A percentile compares a stretch with the other conserved stretches of the same genome.
Conservation (phyloP, 2,888 invertebrate genomes). For the Pyrochroa serraticornis region DNA sequence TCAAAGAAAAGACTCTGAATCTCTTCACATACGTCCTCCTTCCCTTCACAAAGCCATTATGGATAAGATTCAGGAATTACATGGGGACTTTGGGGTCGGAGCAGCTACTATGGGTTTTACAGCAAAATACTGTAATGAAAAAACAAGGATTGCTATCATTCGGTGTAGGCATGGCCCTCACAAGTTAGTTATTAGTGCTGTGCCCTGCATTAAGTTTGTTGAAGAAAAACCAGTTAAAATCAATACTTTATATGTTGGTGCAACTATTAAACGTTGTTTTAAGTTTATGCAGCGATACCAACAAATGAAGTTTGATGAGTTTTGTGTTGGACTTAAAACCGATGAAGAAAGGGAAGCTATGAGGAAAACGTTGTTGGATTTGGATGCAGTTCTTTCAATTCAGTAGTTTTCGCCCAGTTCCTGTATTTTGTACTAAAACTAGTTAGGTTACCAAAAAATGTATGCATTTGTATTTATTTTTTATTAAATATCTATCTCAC, state of each 20-base stretch:
- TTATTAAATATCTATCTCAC: too few relatives aligned
- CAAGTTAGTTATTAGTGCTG: constrained; percentile 68
- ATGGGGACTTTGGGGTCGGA: constrained; percentile 79
- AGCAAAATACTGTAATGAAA: constrained; percentile 80
- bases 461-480: too few relatives aligned
- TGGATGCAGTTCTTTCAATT: constrained; percentile 31
- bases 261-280: constrained; percentile 80
- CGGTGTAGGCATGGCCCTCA: constrained; percentile 78
- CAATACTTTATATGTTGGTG: constrained; percentile 75
- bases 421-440: too few relatives aligned
- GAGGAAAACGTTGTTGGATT: constrained; percentile 54
- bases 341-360: constrained; percentile 68
- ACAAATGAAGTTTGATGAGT: constrained; percentile 66
- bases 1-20: constrained; percentile 60
- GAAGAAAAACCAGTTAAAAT: constrained; percentile 67
- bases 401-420: background rate
- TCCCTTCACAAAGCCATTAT: constrained; percentile 65
- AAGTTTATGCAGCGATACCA: constrained; percentile 75
- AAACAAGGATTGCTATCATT: constrained; percentile 76
- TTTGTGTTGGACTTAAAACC: constrained; percentile 66
- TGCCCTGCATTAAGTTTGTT: constrained; percentile 74
- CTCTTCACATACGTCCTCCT: constrained; percentile 61
- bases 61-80: constrained; percentile 69
- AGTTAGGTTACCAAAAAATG: too few relatives aligned
- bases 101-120: constrained; percentile 73